Base-by-base conservation (phyloP, 1,140 invertebrate genomes). In the Grapholita molesta region DNA sequence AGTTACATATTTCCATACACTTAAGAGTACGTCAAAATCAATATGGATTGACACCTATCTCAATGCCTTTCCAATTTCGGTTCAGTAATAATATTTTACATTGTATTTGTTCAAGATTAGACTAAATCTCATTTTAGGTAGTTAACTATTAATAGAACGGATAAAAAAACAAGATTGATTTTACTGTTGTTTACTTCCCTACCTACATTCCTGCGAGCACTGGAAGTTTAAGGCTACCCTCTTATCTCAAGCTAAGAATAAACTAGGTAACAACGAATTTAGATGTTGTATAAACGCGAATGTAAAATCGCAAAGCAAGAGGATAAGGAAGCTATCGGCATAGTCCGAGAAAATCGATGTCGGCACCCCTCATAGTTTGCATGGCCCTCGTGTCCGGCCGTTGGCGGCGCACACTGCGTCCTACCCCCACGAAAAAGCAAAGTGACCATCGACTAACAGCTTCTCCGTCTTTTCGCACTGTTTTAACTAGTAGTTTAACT, bases 311-410 rank as follows among this genome's bases (percentile, higher is more conserved):
- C 71, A 72, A 67, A 83, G 83, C 83, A 79, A 80, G 76, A 75
- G 80, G 74, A 77, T 71, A 71, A 74, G 84, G 83, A 83, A 86
- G 84, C 81, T 80, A 88, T 88, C 85, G 88, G 81, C 77, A 82
- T 81, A 77, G 86, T 88, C 84, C 83, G 84, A 90, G 82, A 86
- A 88, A 89, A 90, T 90, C 88, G 85, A 89, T 90, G 77, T 73
- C 75, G 68, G 75, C 83, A 79, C 85, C 86, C 86, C 85, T 86
- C 83, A 89, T 90, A 89, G 88, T 89, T 89, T 90, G 88, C 86
- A 90, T 90, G 86, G 80, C 66, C 64, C 64, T 55, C 70, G 76
- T 76, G 77, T 77, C 74, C 71, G 67, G 71, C 72, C 70, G 68
- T 57, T 70, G 38, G 38, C 64, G 66, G 61, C 68, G 30, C 53